Evolutionary conservation across 2,888 invertebrate genomes (phyloP).

Genomic region (Lycophotia porphyrea): DNA sequence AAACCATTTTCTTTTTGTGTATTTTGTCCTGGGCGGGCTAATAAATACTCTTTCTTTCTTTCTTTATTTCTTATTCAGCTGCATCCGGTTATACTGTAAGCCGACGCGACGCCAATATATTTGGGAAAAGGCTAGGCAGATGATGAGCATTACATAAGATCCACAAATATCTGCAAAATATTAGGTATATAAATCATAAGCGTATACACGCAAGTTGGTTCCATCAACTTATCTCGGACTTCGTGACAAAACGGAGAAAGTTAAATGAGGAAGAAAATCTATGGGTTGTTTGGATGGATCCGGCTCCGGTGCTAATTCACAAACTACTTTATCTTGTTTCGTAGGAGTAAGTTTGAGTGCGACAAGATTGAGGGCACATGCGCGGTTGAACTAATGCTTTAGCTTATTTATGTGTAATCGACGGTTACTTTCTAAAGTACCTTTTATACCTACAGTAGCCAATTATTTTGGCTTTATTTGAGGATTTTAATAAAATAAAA

Average conservation of each 20-base stretch:
- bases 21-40: too few species aligned
- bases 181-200: constrained; percentile 25
- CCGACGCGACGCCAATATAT: neutral
- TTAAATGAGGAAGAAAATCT: constrained; percentile 86
- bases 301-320: constrained; percentile 77
- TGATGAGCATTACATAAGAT: neutral
- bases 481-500: too few species aligned
- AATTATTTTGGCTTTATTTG: neutral
- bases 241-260: constrained; percentile 74
- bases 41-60: too few species aligned
- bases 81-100: neutral
- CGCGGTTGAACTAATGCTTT: neutral
- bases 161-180: neutral
- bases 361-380: constrained; percentile 26
- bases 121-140: neutral
- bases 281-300: constrained; percentile 81
- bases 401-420: constrained; percentile 1
- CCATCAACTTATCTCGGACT: constrained; percentile 74
- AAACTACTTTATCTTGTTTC: constrained; percentile 80
- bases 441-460: neutral
- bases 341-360: constrained; percentile 23
- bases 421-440: neutral
- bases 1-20: too few species aligned
- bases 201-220: constrained; percentile 64
- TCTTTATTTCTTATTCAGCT: too few species aligned